These are phyloP conservation scores for Drosophila lacteicornis DNA, from an alignment of 1,140 invertebrate species.

Conservation along the genomic window DNA sequence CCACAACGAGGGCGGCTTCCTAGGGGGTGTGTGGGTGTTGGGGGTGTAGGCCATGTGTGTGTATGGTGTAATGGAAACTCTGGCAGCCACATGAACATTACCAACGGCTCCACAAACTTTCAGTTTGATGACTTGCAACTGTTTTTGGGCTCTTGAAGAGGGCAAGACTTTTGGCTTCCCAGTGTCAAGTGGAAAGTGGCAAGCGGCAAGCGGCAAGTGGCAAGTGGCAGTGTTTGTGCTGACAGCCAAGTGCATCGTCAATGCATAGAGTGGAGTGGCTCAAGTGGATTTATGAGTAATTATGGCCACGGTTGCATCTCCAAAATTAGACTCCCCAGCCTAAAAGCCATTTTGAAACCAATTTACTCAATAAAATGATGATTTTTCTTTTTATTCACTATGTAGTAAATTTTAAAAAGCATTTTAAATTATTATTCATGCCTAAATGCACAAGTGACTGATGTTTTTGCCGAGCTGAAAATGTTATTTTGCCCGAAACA, in stretches of 20 bases:
- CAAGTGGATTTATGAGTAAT: conserved; percentile 42
- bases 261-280: conserved; percentile 25
- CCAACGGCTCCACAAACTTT: conserved; percentile 39
- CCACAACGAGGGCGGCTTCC: conserved; percentile 15
- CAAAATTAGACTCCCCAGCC: too few relatives aligned
- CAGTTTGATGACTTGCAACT: conserved; percentile 55
- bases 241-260: conserved; percentile 44
- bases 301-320: background rate
- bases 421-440: too few relatives aligned
- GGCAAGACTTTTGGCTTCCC: conserved; percentile 56
- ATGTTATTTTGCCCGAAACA: background rate
- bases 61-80: conserved; percentile 41
- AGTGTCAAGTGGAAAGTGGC: conserved; percentile 47
- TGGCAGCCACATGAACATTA: conserved; percentile 30
- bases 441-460: too few relatives aligned
- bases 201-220: conserved; percentile 6
- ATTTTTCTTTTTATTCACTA: too few relatives aligned
- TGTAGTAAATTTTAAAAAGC: too few relatives aligned
- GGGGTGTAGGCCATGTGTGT: conserved; percentile 6
- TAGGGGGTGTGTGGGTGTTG: too few relatives aligned
- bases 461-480: too few relatives aligned
- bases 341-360: too few relatives aligned
- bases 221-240: conserved; percentile 16
- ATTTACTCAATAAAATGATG: too few relatives aligned
- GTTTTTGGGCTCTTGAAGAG: conserved; percentile 45